These are phyloP conservation scores for Strix aluco DNA, from an alignment of 2,113 vertebrate species.

Conservation along the genomic window DNA sequence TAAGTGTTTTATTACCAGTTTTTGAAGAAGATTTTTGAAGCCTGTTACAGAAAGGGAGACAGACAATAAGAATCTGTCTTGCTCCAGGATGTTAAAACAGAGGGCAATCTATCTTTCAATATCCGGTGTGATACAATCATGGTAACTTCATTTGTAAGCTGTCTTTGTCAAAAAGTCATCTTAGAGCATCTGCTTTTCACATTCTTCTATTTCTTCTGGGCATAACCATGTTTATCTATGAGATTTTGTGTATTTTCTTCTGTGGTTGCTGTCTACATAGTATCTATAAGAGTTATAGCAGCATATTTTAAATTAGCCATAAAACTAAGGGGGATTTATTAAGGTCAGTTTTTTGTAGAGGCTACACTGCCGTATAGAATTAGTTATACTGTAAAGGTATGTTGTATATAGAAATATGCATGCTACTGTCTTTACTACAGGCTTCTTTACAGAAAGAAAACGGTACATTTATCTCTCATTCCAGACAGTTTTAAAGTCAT, in stretches of 20 bases:
- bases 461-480: not conserved
- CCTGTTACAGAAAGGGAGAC: not conserved
- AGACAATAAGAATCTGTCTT: not conserved
- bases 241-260: not conserved
- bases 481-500: not conserved
- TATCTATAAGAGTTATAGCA: not conserved
- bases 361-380: not conserved
- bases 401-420: not conserved
- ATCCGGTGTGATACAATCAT: not conserved
- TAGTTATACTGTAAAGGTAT: not conserved
- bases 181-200: not conserved
- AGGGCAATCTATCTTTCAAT: not conserved
- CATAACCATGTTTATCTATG: not conserved
- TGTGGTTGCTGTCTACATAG: not conserved
- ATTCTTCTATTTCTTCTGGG: not conserved
- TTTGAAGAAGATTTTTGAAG: not conserved
- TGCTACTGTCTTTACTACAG: not conserved
- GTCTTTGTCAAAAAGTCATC: slow-evolving; percentile 14
- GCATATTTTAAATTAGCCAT: not conserved
- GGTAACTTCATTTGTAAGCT: not conserved
- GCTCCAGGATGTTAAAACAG: not conserved
- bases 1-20: not conserved
- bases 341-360: not conserved
- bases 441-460: not conserved
- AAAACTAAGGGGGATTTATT: not conserved